These are phyloP conservation scores for Rhinophrynus dorsalis DNA, from an alignment of 2,797 vertebrate genomes.

Conservation along the genomic window DNA sequence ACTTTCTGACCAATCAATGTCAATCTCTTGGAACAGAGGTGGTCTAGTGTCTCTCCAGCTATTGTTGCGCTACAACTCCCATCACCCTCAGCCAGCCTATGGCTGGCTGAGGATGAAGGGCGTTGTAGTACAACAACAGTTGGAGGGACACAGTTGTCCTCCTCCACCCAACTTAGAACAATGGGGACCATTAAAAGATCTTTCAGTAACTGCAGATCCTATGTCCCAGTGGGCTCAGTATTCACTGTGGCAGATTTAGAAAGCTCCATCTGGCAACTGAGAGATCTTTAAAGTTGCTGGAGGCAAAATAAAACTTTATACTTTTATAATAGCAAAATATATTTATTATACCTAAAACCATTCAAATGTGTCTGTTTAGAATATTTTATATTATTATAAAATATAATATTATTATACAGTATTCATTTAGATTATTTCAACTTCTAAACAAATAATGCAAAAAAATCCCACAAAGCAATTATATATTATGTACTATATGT, in stretches of 20 bases:
- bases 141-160: too few relatives aligned
- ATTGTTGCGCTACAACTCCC: too few relatives aligned
- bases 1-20: slow-evolving; percentile 5
- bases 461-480: background rate
- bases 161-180: slow-evolving; percentile 14
- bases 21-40: slow-evolving; percentile 8
- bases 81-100: too few relatives aligned
- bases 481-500: too few relatives aligned
- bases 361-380: background rate
- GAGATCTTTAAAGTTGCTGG: background rate
- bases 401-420: too few relatives aligned
- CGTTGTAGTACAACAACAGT: too few relatives aligned
- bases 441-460: background rate
- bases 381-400: background rate
- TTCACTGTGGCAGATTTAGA: background rate
- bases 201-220: background rate
- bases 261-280: background rate
- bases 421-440: too few relatives aligned
- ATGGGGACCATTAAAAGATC: background rate
- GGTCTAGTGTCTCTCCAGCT: too few relatives aligned
- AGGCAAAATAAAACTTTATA: background rate
- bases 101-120: too few relatives aligned
- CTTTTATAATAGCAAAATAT: background rate
- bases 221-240: background rate
- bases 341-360: background rate